Base-by-base conservation (phyloP, 1,140 invertebrate genomes). In the Asobara japonica region DNA sequence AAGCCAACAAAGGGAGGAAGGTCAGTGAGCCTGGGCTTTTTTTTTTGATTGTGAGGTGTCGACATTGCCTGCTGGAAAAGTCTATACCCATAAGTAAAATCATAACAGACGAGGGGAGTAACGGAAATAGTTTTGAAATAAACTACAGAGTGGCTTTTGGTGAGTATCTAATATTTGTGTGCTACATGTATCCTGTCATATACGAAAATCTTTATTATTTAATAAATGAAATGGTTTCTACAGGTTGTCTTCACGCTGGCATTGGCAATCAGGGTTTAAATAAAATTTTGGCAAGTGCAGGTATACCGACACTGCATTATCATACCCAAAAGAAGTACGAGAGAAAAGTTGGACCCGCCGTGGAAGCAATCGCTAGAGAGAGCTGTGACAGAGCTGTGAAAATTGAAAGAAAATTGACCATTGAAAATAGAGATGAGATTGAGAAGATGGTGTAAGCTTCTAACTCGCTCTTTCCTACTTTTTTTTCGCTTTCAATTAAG, bases 321-420 rank as follows among this genome's bases (percentile, higher is more conserved):
- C 3, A 22, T 4, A 45, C 41, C 1, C 48, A 41, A 7, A 16
- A 67, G 13, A 4, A 10, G 3, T 41, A 67, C 48, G 36, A 67
- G 25, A 67, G 4, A 29, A 22, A 27, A 22, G 41, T 45, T n/a
- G 38, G 22, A 27, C 2, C 31, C 48, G 20, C 7, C 0, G 38
- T 67, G 2, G 38, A 67, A 45, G 20, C 27, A 18, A 29, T 67
- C 7, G 33, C 65, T 48, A n/a, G 48, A 11, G 65, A 67, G 16
- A 67, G 65, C 29, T 67, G 65, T 27, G 41, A 67, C 11, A 27
- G 29, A 67, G 65, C 65, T 7, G n/a, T 25, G 8, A 29, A 27
- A n/a, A 25, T 45, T 22, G 65, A 67, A 29, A 18, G 25, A 13
- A 4, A 48, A 45, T 48, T 48, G 4, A 45, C 41, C 3, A 67